phyloP scores from a whole-genome alignment of 2,113 vertebrate genomes.

The Elachura formosa region DNA sequence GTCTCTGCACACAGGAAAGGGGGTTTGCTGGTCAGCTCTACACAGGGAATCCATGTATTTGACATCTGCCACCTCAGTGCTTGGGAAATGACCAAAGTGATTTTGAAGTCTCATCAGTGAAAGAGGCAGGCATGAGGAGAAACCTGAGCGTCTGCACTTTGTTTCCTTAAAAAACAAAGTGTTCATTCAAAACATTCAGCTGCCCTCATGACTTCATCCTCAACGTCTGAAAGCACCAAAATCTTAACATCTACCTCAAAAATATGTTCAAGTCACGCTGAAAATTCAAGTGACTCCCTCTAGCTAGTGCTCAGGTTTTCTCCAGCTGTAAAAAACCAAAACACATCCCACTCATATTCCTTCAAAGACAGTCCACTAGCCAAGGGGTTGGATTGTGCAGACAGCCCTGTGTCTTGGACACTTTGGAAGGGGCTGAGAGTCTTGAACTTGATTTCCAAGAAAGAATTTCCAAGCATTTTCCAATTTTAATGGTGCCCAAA shows the following conservation, averaged over 20 bases:
- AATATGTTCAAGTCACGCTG: background rate
- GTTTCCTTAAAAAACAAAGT: background rate
- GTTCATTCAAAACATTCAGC: background rate
- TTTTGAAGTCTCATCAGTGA: background rate
- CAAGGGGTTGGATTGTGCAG: background rate
- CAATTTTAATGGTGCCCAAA: background rate
- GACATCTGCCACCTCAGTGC: background rate
- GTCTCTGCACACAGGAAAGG: background rate
- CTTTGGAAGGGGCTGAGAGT: background rate
- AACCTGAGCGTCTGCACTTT: background rate
- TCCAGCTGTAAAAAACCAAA: background rate
- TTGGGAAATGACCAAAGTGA: background rate
- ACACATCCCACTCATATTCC: rapidly evolving
- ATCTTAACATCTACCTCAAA: background rate
- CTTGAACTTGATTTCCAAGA: background rate
- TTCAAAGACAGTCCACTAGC: background rate
- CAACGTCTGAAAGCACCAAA: background rate
- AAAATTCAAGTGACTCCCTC: background rate
- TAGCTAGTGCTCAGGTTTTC: background rate
- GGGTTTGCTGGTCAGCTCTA: background rate
- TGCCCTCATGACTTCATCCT: background rate
- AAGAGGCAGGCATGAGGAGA: background rate
- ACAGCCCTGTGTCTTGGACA: background rate
- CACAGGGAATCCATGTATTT: background rate
- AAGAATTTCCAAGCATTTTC: background rate